Evolutionary conservation across 2,888 invertebrate species (phyloP).

Genomic region (Cabera pusaria): DNA sequence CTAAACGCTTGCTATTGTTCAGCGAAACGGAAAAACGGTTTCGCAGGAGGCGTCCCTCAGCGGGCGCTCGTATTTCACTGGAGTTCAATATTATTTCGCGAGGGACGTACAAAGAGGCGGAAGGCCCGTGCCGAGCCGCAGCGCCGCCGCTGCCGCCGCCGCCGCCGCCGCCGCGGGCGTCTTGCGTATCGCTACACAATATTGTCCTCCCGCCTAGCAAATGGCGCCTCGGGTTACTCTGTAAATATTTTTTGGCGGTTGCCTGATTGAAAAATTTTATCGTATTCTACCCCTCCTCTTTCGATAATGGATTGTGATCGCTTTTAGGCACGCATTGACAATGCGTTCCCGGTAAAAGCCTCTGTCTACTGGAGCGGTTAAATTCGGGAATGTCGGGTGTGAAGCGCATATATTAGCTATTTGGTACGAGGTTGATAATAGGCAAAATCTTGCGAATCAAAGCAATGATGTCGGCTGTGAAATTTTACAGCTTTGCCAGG

Average conservation of each 20-base stretch:
- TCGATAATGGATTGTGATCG: conserved; percentile 71
- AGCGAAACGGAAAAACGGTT: conserved; percentile 75
- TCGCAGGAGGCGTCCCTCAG: conserved; percentile 68
- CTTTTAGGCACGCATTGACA: conserved; percentile 57
- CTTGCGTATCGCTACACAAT: conserved; percentile 72
- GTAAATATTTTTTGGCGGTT: conserved; percentile 80
- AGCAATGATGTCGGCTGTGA: conserved; percentile 14
- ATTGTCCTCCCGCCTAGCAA: conserved; percentile 69
- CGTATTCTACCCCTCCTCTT: conserved; percentile 67
- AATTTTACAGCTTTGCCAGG: conserved; percentile 8
- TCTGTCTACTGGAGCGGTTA: conserved; percentile 38
- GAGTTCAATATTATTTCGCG: conserved; percentile 82
- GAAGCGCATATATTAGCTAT: conserved; percentile 11
- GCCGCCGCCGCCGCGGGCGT: conserved; percentile 59
- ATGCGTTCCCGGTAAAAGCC: conserved; percentile 38
- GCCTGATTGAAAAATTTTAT: conserved; percentile 81
- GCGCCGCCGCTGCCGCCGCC: conserved; percentile 43
- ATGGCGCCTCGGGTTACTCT: conserved; percentile 76
- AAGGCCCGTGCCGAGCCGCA: conserved; percentile 59
- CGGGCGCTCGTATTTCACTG: conserved; percentile 78
- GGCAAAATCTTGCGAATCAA: conserved; percentile 8
- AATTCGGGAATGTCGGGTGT: not conserved
- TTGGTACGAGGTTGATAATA: conserved; percentile 5
- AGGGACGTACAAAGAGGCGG: conserved; percentile 73
- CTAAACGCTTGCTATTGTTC: conserved; percentile 72